Conservation (phyloP, 1,140 invertebrate genomes). For the Ooceraea biroi region DNA sequence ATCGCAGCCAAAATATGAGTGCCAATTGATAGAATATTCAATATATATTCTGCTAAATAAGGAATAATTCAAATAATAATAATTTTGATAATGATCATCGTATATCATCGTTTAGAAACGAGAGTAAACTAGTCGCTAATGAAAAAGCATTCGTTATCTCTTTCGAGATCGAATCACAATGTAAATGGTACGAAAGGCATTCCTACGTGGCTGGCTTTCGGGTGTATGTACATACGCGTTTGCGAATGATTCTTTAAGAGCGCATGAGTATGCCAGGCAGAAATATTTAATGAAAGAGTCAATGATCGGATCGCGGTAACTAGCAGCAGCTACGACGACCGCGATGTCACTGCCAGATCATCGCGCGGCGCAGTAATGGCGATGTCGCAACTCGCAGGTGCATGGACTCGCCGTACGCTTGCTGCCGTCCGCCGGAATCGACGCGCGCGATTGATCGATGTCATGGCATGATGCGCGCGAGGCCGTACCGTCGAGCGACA, state of each 20-base stretch:
- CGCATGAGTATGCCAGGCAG: neutral
- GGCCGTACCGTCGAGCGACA: constrained; percentile 30
- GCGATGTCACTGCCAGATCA: neutral
- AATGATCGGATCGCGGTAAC: constrained; percentile 9
- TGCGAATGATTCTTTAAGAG: constrained; percentile 37
- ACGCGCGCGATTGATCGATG: constrained; percentile 51
- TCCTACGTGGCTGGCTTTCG: no score
- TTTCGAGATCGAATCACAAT: no score
- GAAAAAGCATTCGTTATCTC: no score
- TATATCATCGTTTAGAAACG: no score
- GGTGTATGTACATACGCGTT: no score
- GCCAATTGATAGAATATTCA: no score
- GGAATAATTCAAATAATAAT: no score
- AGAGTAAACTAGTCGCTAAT: no score
- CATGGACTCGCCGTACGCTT: neutral
- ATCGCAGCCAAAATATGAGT: no score
- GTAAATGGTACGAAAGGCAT: no score
- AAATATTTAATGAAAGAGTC: neutral
- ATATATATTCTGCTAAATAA: no score
- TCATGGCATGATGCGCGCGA: constrained; percentile 26
- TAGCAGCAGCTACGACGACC: neutral
- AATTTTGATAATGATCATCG: no score
- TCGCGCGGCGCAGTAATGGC: neutral
- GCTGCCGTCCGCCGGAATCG: neutral
- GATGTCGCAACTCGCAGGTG: neutral